Evolutionary conservation across 1,140 invertebrate species (phyloP), one percentile per base, ranked within the genome.

Genomic region (Drosophila auraria): DNA sequence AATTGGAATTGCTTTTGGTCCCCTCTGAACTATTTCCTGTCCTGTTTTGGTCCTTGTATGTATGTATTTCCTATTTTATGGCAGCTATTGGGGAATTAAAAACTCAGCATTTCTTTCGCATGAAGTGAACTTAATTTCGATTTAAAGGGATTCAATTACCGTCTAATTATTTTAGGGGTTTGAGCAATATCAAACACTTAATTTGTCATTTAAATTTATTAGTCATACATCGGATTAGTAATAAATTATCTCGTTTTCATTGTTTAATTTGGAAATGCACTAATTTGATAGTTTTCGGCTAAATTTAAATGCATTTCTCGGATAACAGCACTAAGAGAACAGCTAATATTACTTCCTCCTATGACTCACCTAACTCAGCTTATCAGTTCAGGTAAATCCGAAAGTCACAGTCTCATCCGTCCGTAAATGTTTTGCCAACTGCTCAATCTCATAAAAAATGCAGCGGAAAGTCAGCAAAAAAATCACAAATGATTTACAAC

Each of bases 401-500:
- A 25, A 17, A 42, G 66, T 79, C 65, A 79, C 58, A 53, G 53
- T 3, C 45, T 47, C 51, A 49, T 36, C 42, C 44, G 54, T 47
- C 59, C 54, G 58, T 57, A 64, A 79, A 79, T 79, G 44, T 79
- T 79, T 79, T 71, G 77, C 58, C 77, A 78, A 78, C 59, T 74
- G 69, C 30, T 49, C 54, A 73, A 73, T 74, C 27, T 73, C 71
- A 74, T 74, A 74, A 73, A 74, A 73, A 74, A 74, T 73, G 69
- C 71, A 74, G n/a, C 30, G 30, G 68, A 69, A 45, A 44, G 11
- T 59, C 25, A 20, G 20, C 17, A 57, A 17, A 23, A 36, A 51
- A 47, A 71, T 30, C 38, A 33, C 20, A 50, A 54, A 66, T 71
- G 86, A 89, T 89, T 89, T 89, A 89, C 87, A 82, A 77, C 82